A percentile compares a stretch with the other conserved stretches of the same genome.
Evolutionary conservation across 1,140 invertebrate genomes (phyloP).

Genomic region (Meloidogyne chitwoodi): DNA sequence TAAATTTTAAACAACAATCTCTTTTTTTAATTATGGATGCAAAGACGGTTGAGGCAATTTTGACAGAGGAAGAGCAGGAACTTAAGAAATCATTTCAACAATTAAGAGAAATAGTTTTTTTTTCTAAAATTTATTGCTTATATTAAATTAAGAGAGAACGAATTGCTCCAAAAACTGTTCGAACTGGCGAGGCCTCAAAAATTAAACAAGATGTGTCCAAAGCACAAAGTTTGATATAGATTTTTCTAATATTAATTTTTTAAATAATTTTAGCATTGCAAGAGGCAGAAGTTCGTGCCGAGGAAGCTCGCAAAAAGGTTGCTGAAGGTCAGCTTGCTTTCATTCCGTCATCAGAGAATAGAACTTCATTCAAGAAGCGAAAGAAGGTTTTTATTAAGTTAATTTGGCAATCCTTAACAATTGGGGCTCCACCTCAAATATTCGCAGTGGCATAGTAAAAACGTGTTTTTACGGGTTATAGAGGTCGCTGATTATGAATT

Average conservation of each 20-base stretch:
- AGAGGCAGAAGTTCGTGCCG: neutral
- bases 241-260: neutral
- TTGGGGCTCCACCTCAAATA: too few relatives aligned
- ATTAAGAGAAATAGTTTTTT: conserved; percentile 10
- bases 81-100: conserved; percentile 33
- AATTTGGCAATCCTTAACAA: too few relatives aligned
- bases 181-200: neutral
- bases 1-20: conserved; percentile 7
- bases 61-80: conserved; percentile 38
- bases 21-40: neutral
- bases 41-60: conserved; percentile 11
- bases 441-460: too few relatives aligned
- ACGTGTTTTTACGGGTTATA: too few relatives aligned
- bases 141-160: neutral
- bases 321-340: conserved; percentile 8
- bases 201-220: neutral
- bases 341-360: neutral
- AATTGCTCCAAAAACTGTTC: neutral
- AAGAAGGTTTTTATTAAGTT: neutral
- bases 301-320: neutral
- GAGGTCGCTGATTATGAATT: too few relatives aligned
- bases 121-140: neutral
- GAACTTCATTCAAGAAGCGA: neutral
- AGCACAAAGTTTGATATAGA: neutral
- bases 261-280: neutral